Evolutionary conservation across 2,888 invertebrate species (phyloP), one percentile per base, ranked within the genome.

Genomic region (Drosophila macrospina): DNA sequence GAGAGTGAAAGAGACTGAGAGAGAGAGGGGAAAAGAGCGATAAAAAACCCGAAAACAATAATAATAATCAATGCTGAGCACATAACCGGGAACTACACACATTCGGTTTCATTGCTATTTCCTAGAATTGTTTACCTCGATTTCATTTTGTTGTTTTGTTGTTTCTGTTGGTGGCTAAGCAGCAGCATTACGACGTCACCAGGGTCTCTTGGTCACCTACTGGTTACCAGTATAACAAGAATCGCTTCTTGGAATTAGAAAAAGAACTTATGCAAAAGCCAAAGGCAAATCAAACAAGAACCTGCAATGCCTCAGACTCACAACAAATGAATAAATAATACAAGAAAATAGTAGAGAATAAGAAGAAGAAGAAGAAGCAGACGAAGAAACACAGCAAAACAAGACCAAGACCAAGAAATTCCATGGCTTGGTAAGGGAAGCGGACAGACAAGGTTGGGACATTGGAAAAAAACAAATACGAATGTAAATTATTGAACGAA

Each of bases 401-500:
- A 37, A 30, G 5, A 48, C 37, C 37, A 7, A 34, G 41, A 57
- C n/a, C 41, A 42, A 59, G 44, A 47, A 60, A 66, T 64, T 54
- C 24, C 52, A 28, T 4, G 42, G 56, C 50, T 47, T 39, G 37
- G 28, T 4, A 11, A 50, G 37, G 13, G 5, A 15, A 30, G 24
- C 24, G 44, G 55, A 52, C 8, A 16, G 11, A 8, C 4, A 11
- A n/a, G 10, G 10, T 6, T 2, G 24, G 48, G 6, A 55, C 6
- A 16, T 32, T 28, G 24, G 28, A 41, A 61, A 42, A 44, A 69
- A 69, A 81, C 51, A 20, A 20, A 20, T 2, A 20, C 20, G 3
- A 20, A 88, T 84, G 80, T 86, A 84, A 84, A 84, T 84, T 88
- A 86, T 88, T 77, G 76, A 84, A 86, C 71, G 80, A 85, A 86